Evolutionary conservation across 37 sponge, comb jelly and placozoan species (phyloP), one percentile per base, ranked within the genome.

Genomic region (Lycopodina hypogea): DNA sequence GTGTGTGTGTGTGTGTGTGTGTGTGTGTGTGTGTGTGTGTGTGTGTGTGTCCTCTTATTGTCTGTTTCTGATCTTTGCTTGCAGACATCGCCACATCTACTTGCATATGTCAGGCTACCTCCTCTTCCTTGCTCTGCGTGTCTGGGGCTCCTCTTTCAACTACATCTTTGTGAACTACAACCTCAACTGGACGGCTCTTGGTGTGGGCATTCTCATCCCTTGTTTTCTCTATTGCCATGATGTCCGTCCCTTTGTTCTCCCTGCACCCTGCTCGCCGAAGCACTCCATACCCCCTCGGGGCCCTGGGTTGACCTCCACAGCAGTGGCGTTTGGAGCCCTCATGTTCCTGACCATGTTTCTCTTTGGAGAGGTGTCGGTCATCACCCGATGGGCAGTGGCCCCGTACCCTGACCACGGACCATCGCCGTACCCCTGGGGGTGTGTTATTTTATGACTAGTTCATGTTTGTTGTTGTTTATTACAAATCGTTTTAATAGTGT

Each of bases 341-440:
- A 24, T 89, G 66, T 89, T 80, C 59, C 64, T 89, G 71, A 86
- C 82, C 28, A 59, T 37, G 23, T 39, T 55, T 42, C 40, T 84
- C 21, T 89, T 79, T 67, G 79, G 87, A 26, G 87, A 89, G 12
- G 76, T 77, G n/a, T 75, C 82, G 7, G 72, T 85, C 14, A 26
- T 89, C 35, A 28, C 70, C 0, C 50, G 78, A 32, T 89, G 87
- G 87, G 87, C 78, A 3, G 87, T 73, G 61, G 64, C 74, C n/a
- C 69, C 76, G 1, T 74, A 71, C 32, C 79, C 84, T 0, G 55
- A 88, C 32, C 53, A 42, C 0, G 82, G 87, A 30, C 77, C 82
- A 22, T 22, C 39, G 0, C 87, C 90, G 0, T 34, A 76, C 53
- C 90, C 86, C 6, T 86, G 87, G 81, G 69, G 87, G 90, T 89